Percentiles rank a stretch among this genome's conserved stretches.
Conservation (phyloP, 2,888 invertebrate species). For the Torymus tubicola region DNA sequence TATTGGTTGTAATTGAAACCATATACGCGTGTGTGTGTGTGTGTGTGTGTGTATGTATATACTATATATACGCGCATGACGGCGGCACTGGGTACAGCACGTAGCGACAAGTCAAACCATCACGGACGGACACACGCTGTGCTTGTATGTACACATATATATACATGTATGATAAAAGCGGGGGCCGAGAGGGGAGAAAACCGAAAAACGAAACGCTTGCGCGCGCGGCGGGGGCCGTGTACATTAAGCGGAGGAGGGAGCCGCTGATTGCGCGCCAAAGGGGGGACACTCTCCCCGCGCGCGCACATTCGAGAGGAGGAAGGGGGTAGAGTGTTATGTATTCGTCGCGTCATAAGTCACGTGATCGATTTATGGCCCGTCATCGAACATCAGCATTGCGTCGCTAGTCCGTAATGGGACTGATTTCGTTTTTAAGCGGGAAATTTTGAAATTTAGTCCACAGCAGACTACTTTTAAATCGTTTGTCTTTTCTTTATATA, state of each 20-base stretch:
- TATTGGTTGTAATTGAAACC: too few relatives aligned
- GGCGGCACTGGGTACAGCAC: too few relatives aligned
- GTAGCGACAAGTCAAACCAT: too few relatives aligned
- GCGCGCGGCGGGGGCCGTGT: background rate
- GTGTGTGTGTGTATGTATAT: too few relatives aligned
- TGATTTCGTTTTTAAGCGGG: background rate
- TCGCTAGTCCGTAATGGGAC: background rate
- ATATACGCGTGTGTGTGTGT: too few relatives aligned
- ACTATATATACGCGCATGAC: too few relatives aligned
- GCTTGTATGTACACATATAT: background rate
- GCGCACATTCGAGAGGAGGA: background rate
- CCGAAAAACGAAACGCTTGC: slow-evolving; percentile 29
- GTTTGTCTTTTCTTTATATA: too few relatives aligned
- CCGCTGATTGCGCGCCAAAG: slow-evolving; percentile 21
- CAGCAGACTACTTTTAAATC: too few relatives aligned
- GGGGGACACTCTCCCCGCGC: slow-evolving; percentile 13
- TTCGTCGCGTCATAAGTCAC: slow-evolving; percentile 44
- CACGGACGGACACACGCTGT: background rate
- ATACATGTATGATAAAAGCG: background rate
- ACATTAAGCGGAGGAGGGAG: background rate
- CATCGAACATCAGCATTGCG: background rate
- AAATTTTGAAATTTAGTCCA: background rate
- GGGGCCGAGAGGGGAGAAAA: background rate
- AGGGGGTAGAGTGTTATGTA: slow-evolving; percentile 33
- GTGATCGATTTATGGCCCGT: slow-evolving; percentile 36